These are phyloP conservation scores for Corynorhinus townsendii DNA, from an alignment of 2,113 vertebrate species.

Conservation along the genomic window DNA sequence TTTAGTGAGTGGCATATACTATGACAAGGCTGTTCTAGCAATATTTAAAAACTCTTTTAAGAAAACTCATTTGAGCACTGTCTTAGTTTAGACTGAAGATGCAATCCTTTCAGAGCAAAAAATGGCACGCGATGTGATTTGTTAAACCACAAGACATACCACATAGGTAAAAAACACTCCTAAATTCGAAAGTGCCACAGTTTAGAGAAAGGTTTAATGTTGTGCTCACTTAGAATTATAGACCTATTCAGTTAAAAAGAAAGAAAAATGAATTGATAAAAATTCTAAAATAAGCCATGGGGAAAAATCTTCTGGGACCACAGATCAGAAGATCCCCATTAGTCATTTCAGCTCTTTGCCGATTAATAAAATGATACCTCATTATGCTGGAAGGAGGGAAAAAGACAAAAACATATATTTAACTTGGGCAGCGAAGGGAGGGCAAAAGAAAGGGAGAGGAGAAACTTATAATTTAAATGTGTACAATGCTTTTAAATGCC, in stretches of 20 bases:
- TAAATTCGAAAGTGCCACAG: conserved; percentile 19
- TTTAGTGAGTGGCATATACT: not conserved
- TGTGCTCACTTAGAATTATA: conserved; percentile 14
- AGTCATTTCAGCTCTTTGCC: not conserved
- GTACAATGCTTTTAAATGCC: not conserved
- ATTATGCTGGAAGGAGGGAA: not conserved
- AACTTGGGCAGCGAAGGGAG: not conserved
- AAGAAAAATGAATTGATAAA: not conserved
- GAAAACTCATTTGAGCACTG: not conserved
- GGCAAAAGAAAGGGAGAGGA: not conserved
- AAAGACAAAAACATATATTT: not conserved
- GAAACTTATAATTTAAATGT: not conserved
- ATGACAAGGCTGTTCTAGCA: not conserved
- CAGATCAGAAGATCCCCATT: not conserved
- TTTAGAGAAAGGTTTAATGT: conserved; percentile 17
- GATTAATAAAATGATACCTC: not conserved
- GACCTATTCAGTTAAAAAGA: not conserved
- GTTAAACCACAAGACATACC: not conserved
- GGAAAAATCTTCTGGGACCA: not conserved
- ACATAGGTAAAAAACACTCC: conserved; percentile 7
- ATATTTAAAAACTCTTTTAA: conserved; percentile 40
- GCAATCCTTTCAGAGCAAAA: conserved; percentile 31
- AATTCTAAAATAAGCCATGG: not conserved
- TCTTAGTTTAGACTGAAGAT: conserved; percentile 20
- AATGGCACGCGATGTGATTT: not conserved